Base-by-base conservation (phyloP, 2,113 vertebrate species). In the Pampusana beccarii region DNA sequence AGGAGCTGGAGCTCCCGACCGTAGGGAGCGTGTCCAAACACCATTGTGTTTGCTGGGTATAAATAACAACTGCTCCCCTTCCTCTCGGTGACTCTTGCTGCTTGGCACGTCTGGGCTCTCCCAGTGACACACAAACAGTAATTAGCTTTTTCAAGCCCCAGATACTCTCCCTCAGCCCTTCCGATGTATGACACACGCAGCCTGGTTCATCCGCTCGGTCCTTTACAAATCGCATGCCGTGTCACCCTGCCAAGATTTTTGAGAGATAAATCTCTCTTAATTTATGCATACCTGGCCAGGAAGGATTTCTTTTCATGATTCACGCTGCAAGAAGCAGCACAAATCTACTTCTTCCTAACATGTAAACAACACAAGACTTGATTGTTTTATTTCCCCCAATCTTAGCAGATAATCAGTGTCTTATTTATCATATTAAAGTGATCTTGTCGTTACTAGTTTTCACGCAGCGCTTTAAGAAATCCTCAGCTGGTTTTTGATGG, bases 11-110 rank as follows among this genome's bases (percentile, higher is more conserved):
- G 61, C 53, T 78, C 29, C 2, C 84, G 71, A 86, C 38, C 6
- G 10, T 84, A 26, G 44, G 93, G 89, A 95, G 40, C 1, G 0
- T 58, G 34, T 84, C 91, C 89, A 89, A 89, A 96, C 95, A 69
- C 94, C 93, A 89, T 94, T 89, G 95, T 75, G 78, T 67, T 66
- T 93, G 73, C 94, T 95, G 86, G 79, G 86, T 20, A 18, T 12
- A 80, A 79, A 83, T 54, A 88, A 70, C 80, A 64, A 62, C 88
- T 94, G 90, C 83, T 95, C 82, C 91, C 82, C 92, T 96, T 95
- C 81, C 93, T 79, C 31, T 25, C 20, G n/a, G 72, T 93, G 86
- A 96, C 69, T 91, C 78, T 46, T 24, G 48, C 87, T 83, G 81
- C 83, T 53, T 69, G 82, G 91, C 86, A 90, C 66, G 61, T 64